A percentile compares a stretch with the other conserved stretches of the same genome.
Conservation (phyloP, 2,888 invertebrate species). For the Limnephilus lunatus region DNA sequence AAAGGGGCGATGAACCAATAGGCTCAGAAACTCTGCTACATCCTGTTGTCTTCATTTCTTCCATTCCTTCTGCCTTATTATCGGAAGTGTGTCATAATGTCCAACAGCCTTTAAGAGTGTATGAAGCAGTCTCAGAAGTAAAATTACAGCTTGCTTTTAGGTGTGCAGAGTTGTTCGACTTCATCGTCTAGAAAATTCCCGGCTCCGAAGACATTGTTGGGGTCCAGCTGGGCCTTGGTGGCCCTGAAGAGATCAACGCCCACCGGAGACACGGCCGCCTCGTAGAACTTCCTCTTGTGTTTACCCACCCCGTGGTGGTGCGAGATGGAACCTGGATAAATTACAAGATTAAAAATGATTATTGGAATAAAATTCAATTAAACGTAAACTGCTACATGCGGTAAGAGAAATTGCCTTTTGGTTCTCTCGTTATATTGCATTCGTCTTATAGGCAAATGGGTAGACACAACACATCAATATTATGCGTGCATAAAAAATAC, state of each 20-base stretch:
- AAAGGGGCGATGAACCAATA: too few species aligned
- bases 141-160: conserved; percentile 32
- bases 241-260: conserved; percentile 88
- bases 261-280: conserved; percentile 87
- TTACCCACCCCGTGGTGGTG: conserved; percentile 99
- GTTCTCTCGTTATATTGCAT: not conserved
- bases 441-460: not conserved
- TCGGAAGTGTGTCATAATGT: not conserved
- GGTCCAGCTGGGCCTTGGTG: conserved; percentile 92
- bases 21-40: not conserved
- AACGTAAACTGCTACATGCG: not conserved
- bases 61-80: not conserved
- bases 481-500: too few species aligned
- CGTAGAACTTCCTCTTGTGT: conserved; percentile 91
- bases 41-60: not conserved
- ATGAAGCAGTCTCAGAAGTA: not conserved
- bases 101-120: not conserved
- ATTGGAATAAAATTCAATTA: too few species aligned
- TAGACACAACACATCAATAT: not conserved
- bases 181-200: conserved; percentile 81
- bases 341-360: not conserved
- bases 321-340: conserved; percentile 85
- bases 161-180: not conserved
- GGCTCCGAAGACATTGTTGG: conserved; percentile 94
- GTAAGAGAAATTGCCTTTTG: not conserved